These are phyloP conservation scores for Ptilonorhynchus violaceus DNA, from an alignment of 2,113 vertebrate species.

Conservation along the genomic window DNA sequence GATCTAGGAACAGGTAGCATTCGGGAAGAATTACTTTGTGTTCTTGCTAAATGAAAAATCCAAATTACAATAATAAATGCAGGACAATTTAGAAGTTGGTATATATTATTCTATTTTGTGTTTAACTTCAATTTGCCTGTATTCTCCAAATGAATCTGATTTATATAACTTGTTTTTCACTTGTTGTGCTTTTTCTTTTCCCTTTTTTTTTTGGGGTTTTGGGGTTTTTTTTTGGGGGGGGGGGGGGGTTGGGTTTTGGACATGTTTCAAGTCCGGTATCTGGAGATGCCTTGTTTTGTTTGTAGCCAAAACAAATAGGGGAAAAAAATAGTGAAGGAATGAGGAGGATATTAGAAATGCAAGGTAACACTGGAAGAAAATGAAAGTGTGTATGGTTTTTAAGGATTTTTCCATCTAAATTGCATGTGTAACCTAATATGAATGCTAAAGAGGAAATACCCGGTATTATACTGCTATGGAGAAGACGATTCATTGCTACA, in stretches of 20 bases:
- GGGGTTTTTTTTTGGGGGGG: not conserved
- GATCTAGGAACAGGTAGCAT: not conserved
- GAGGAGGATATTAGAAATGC: not conserved
- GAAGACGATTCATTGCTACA: slow-evolving; percentile 4
- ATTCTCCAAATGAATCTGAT: slow-evolving; percentile 39
- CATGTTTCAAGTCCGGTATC: not conserved
- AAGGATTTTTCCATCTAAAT: slow-evolving; percentile 43
- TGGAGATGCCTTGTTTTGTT: slow-evolving; percentile 7
- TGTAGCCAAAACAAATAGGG: not conserved
- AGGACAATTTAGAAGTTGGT: not conserved
- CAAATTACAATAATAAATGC: slow-evolving; percentile 43
- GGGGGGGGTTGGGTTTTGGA: not conserved
- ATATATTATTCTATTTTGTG: not conserved
- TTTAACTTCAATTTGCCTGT: not conserved
- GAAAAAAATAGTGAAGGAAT: not conserved
- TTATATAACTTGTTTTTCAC: slow-evolving; percentile 23
- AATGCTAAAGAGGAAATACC: slow-evolving; percentile 19
- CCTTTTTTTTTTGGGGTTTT: too few relatives aligned
- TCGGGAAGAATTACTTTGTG: slow-evolving; percentile 21
- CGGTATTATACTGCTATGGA: not conserved
- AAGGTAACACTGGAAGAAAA: not conserved
- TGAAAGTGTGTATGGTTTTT: not conserved
- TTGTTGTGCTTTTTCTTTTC: not conserved
- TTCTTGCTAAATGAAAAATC: slow-evolving; percentile 35
- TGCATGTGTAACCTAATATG: not conserved